phyloP scores from a whole-genome alignment of 2,113 vertebrate genomes.

The Ciconia maguari region DNA sequence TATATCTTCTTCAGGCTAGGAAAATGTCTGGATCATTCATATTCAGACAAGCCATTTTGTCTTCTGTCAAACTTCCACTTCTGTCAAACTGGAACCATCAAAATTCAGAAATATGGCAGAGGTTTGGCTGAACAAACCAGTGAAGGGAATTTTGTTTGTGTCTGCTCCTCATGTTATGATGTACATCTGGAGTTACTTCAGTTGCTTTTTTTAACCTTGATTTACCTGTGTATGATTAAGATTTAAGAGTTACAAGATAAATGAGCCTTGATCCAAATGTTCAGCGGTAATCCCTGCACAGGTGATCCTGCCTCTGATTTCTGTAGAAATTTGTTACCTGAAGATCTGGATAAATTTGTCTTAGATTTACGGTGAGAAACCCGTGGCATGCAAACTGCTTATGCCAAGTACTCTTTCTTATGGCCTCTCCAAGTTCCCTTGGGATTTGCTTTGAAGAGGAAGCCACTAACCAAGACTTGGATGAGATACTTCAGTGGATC shows the following conservation, averaged over 20 bases:
- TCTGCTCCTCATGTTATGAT: background rate
- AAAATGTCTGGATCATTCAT: background rate
- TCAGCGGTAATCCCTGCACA: background rate
- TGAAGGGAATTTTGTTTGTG: background rate
- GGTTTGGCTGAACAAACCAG: background rate
- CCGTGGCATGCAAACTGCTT: background rate
- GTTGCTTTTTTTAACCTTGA: background rate
- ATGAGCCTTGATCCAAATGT: background rate
- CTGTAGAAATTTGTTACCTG: background rate
- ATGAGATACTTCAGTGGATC: background rate
- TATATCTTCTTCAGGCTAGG: background rate
- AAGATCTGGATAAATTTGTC: background rate
- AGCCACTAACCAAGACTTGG: background rate
- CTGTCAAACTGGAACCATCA: background rate
- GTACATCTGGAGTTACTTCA: background rate
- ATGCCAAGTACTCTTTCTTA: background rate
- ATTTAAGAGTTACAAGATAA: background rate
- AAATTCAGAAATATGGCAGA: background rate
- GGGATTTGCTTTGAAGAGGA: conserved; percentile 14
- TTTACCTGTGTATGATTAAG: background rate
- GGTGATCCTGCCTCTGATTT: background rate
- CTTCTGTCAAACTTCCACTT: background rate
- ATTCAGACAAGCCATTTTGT: background rate
- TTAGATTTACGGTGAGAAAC: background rate
- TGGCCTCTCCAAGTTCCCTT: background rate